Conservation (phyloP, 2,797 vertebrate species). For the Crenuchus spilurus region DNA sequence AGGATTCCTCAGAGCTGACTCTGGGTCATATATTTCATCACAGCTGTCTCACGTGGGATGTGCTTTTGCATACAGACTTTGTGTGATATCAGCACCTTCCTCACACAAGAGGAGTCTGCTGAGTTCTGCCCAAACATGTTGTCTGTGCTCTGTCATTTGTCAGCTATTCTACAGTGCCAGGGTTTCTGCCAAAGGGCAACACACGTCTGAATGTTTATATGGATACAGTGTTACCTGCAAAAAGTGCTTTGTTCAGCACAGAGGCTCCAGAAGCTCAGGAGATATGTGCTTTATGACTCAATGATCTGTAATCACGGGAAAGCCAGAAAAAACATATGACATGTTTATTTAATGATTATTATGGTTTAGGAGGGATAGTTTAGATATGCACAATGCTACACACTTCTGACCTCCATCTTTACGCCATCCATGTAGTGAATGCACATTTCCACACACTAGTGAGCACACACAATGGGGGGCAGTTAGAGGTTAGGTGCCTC, state of each 20-base stretch:
- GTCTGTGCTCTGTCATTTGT: slow-evolving; percentile 23
- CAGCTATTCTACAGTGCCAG: slow-evolving; percentile 27
- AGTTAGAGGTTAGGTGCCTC: too few relatives aligned
- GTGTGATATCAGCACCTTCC: slow-evolving; percentile 28
- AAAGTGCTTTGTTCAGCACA: slow-evolving; percentile 24
- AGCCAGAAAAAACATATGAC: background rate
- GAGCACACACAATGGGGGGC: too few relatives aligned
- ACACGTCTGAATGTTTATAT: background rate
- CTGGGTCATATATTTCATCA: slow-evolving; percentile 6
- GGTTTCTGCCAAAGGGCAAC: slow-evolving; percentile 27
- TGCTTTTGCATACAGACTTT: background rate
- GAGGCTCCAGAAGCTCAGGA: background rate
- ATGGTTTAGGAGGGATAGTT: background rate
- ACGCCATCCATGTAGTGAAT: too few relatives aligned
- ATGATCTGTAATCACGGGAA: background rate
- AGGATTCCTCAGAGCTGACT: background rate
- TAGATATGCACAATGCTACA: too few relatives aligned
- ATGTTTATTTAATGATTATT: background rate
- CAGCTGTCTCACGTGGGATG: slow-evolving; percentile 25
- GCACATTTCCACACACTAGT: too few relatives aligned
- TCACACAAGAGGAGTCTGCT: slow-evolving; percentile 22
- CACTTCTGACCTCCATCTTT: too few relatives aligned
- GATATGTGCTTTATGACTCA: background rate
- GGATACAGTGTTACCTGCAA: slow-evolving; percentile 1
- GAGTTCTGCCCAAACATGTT: slow-evolving; percentile 53